Percentiles rank a stretch among this genome's conserved stretches.
Conservation (phyloP, 2,113 vertebrate species). For the Nanger granti region DNA sequence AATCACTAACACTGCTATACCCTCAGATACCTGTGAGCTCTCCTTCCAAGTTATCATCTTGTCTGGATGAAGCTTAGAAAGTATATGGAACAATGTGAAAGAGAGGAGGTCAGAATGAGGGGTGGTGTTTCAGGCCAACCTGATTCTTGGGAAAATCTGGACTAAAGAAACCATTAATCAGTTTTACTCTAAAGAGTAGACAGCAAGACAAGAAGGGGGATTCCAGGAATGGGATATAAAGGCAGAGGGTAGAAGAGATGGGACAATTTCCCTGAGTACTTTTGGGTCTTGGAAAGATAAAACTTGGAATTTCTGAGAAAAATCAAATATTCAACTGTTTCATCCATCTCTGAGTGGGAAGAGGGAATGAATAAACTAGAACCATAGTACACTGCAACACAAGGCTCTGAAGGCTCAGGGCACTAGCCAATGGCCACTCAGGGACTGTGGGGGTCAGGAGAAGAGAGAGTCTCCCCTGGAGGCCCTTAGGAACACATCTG, state of each 20-base stretch:
- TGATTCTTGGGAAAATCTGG: not conserved
- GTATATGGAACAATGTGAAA: not conserved
- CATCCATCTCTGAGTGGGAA: not conserved
- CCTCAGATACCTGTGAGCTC: not conserved
- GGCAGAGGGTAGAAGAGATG: not conserved
- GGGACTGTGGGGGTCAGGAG: not conserved
- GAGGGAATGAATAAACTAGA: not conserved
- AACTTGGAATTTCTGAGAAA: constrained; percentile 16
- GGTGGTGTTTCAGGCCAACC: not conserved
- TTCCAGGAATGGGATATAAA: not conserved
- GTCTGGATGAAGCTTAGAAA: not conserved
- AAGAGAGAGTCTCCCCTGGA: not conserved
- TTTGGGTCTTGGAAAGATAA: constrained; percentile 9
- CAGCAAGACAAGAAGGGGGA: not conserved
- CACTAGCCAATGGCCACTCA: not conserved
- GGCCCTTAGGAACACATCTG: not conserved
- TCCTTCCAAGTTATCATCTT: not conserved
- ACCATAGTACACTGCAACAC: not conserved
- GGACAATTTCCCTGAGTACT: not conserved
- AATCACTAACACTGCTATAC: not conserved
- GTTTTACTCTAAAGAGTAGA: not conserved
- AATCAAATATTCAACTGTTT: constrained; percentile 25
- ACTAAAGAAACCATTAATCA: not conserved
- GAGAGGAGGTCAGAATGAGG: not conserved
- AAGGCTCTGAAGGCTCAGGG: not conserved